These are phyloP conservation scores for Brachypterus glaber DNA, from an alignment of 2,888 invertebrate species.

Conservation along the genomic window DNA sequence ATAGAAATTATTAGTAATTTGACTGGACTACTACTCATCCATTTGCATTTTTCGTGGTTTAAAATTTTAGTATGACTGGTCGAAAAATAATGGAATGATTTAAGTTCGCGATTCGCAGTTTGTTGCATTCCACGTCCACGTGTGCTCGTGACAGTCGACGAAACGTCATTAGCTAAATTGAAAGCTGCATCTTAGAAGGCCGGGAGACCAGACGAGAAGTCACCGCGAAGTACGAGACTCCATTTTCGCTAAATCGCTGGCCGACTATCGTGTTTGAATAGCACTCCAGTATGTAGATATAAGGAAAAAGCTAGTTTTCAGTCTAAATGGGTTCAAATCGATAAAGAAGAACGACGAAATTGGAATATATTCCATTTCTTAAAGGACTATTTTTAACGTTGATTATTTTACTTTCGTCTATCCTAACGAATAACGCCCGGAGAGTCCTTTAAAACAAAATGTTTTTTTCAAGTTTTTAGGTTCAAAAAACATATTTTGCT, in stretches of 20 bases:
- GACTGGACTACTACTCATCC: no score
- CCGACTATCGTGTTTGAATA: constrained; percentile 37
- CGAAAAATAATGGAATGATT: no score
- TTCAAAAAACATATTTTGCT: no score
- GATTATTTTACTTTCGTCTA: no score
- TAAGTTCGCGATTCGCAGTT: constrained; percentile 34
- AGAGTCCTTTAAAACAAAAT: no score
- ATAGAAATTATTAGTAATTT: no score
- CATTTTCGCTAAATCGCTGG: constrained; percentile 24
- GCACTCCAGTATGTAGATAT: constrained; percentile 41
- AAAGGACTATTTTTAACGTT: no score
- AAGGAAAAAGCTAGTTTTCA: constrained; percentile 36
- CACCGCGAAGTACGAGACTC: constrained; percentile 22
- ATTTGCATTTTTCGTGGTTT: no score
- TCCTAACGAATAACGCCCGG: no score
- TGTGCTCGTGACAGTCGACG: constrained; percentile 41
- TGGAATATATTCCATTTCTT: constrained; percentile 18
- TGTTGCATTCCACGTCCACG: constrained; percentile 33
- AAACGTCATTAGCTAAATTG: constrained; percentile 44
- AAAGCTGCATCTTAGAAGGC: constrained; percentile 41
- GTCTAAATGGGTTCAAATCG: constrained; percentile 32
- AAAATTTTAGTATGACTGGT: no score
- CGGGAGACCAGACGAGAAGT: constrained; percentile 28
- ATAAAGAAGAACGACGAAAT: constrained; percentile 33
- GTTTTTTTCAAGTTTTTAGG: no score